These are phyloP conservation scores for Lepidurus packardi DNA, from an alignment of 1,140 invertebrate species.

Conservation along the genomic window DNA sequence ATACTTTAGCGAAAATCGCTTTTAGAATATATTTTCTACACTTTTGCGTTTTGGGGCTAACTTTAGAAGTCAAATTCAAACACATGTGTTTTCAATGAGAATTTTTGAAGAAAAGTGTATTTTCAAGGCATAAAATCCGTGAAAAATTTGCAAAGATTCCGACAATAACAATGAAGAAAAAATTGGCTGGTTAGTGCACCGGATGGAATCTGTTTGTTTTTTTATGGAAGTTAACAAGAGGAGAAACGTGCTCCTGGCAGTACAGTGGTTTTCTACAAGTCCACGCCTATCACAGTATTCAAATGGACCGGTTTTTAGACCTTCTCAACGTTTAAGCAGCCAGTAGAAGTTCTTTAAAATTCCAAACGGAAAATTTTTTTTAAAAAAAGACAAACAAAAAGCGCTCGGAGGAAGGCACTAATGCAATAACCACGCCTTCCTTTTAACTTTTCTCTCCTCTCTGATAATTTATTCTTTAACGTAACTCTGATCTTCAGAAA, in stretches of 20 bases:
- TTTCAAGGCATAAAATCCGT: no score
- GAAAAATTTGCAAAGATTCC: no score
- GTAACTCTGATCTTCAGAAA: no score
- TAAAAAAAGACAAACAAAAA: not conserved
- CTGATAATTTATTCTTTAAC: not conserved
- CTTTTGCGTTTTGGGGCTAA: no score
- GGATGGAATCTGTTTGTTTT: not conserved
- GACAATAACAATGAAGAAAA: not conserved
- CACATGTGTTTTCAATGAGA: no score
- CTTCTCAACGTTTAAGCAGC: not conserved
- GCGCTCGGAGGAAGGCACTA: not conserved
- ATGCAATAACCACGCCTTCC: not conserved
- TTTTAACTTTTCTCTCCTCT: not conserved
- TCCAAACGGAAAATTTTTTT: not conserved
- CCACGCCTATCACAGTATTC: slow-evolving; percentile 18
- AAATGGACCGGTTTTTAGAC: not conserved
- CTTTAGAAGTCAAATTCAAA: no score
- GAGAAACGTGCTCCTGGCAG: not conserved
- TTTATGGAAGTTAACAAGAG: not conserved
- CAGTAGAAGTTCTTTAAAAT: not conserved
- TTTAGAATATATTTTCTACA: no score
- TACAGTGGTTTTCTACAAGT: not conserved
- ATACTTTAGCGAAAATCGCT: no score
- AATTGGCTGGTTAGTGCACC: not conserved
- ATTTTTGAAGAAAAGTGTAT: no score